phyloP scores from a whole-genome alignment of 2,797 vertebrate species.

The Cirrhinus mrigala region DNA sequence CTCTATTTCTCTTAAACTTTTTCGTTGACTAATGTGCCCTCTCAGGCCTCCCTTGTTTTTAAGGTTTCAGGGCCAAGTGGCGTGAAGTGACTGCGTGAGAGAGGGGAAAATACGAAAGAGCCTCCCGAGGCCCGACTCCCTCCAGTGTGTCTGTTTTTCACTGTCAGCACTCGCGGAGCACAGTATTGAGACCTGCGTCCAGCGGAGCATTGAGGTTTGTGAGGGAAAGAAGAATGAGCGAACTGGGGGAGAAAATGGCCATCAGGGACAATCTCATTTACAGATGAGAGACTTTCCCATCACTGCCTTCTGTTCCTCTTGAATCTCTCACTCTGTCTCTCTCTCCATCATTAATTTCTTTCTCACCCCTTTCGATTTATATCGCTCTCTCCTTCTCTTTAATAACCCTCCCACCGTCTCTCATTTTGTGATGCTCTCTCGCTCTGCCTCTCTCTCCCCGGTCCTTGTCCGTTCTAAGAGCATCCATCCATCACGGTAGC shows the following conservation, averaged over 20 bases:
- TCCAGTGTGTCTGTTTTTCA: conserved; percentile 48
- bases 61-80: conserved; percentile 36
- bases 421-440: conserved; percentile 12
- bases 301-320: conserved; percentile 46
- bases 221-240: conserved; percentile 50
- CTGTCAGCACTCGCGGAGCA: conserved; percentile 38
- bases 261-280: conserved; percentile 68
- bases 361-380: conserved; percentile 36
- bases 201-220: conserved; percentile 45
- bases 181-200: conserved; percentile 33
- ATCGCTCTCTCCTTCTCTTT: conserved; percentile 20
- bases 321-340: conserved; percentile 47
- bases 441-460: conserved; percentile 43
- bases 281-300: conserved; percentile 64
- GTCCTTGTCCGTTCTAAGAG: conserved; percentile 52
- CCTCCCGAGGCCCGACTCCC: conserved; percentile 33
- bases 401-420: conserved; percentile 25
- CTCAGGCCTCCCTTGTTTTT: conserved; percentile 21
- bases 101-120: conserved; percentile 12
- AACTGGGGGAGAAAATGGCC: conserved; percentile 64
- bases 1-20: conserved; percentile 29
- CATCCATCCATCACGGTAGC: conserved; percentile 70
- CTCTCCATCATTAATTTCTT: conserved; percentile 38
- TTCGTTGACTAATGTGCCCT: conserved; percentile 34
- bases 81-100: conserved; percentile 2